These are phyloP conservation scores for Eulemur coronatus DNA, from an alignment of 2,797 vertebrate genomes.

Conservation along the genomic window DNA sequence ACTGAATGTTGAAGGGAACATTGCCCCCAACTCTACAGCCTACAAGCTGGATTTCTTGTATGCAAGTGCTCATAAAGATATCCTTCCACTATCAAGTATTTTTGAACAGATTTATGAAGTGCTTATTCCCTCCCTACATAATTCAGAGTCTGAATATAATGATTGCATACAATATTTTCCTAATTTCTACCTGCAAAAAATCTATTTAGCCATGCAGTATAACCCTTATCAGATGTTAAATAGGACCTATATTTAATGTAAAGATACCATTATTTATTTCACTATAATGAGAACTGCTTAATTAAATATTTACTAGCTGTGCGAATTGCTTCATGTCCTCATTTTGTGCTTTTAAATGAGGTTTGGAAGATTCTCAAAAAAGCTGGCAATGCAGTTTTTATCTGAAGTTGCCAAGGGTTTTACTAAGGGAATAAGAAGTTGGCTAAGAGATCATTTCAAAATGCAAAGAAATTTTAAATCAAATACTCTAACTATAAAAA, in stretches of 20 bases:
- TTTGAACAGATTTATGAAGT: not conserved
- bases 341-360: not conserved
- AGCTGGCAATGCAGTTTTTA: not conserved
- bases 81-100: not conserved
- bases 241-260: not conserved
- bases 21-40: fast-evolving
- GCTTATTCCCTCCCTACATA: not conserved
- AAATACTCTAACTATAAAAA: not conserved
- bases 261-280: not conserved
- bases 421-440: not conserved
- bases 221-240: not conserved
- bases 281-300: not conserved
- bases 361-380: not conserved
- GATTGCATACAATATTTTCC: not conserved
- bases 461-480: constrained; percentile 44
- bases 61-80: not conserved
- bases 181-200: not conserved
- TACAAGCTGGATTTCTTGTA: not conserved
- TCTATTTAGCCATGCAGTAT: not conserved
- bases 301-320: not conserved
- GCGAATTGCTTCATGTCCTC: not conserved
- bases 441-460: not conserved
- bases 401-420: not conserved
- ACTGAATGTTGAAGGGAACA: not conserved
- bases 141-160: not conserved